Conservation (phyloP, 2,113 vertebrate species). For the Hylia prasina region DNA sequence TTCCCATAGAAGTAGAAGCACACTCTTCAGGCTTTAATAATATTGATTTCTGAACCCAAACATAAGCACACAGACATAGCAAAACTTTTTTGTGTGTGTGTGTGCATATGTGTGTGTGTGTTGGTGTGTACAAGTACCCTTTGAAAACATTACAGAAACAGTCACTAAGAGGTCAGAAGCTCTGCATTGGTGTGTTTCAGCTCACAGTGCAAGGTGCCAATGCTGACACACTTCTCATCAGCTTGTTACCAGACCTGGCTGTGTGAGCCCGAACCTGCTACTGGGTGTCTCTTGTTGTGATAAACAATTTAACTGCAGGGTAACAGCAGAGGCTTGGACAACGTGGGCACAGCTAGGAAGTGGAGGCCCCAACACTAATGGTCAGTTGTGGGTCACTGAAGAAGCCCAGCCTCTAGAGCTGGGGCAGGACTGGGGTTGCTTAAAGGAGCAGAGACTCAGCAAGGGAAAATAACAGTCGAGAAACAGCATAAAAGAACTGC, state of each 20-base stretch:
- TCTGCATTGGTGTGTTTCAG: neutral
- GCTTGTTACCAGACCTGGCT: neutral
- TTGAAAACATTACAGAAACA: neutral
- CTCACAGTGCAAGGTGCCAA: neutral
- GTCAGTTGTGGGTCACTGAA: neutral
- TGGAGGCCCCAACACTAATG: neutral
- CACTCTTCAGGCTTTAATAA: neutral
- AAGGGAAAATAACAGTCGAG: neutral
- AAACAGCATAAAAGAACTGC: neutral
- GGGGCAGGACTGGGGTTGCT: neutral
- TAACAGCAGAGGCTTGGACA: neutral
- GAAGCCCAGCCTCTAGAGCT: neutral
- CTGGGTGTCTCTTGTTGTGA: fast-evolving
- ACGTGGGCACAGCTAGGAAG: neutral
- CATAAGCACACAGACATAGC: fast-evolving
- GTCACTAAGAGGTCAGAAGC: neutral
- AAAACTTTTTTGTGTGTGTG: neutral
- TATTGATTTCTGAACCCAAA: neutral
- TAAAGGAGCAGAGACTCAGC: neutral
- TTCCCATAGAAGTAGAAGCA: neutral
- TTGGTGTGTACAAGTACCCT: neutral
- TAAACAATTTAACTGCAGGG: fast-evolving
- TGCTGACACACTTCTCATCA: neutral
- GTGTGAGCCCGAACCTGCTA: neutral
- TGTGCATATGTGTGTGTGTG: fast-evolving